phyloP scores from a whole-genome alignment of 2,113 vertebrate genomes.

The Hiodon tergisus region DNA sequence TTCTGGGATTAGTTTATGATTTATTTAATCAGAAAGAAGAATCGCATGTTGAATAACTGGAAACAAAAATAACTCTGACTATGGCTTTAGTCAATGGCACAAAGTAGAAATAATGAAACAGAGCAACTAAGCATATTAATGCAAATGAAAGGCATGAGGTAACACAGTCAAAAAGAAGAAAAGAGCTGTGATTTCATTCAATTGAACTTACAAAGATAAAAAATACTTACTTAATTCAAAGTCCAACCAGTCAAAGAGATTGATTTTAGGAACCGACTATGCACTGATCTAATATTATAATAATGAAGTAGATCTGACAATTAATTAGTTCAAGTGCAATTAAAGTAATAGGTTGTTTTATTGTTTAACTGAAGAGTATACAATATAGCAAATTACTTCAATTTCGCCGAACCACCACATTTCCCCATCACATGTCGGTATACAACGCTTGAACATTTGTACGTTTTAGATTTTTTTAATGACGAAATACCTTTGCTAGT shows the following conservation, averaged over 20 bases:
- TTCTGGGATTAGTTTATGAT: slow-evolving; percentile 2
- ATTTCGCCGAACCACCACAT: no score
- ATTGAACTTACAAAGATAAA: neutral
- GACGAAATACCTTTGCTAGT: no score
- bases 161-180: neutral
- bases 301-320: slow-evolving; percentile 56
- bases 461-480: no score
- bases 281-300: slow-evolving; percentile 73
- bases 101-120: neutral
- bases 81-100: neutral
- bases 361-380: neutral
- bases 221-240: slow-evolving; percentile 58
- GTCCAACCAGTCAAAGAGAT: slow-evolving; percentile 72
- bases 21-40: slow-evolving; percentile 9
- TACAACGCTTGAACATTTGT: no score
- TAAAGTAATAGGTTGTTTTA: neutral
- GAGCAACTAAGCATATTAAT: neutral
- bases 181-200: neutral
- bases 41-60: neutral
- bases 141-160: neutral
- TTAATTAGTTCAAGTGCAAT: neutral
- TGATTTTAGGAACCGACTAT: slow-evolving; percentile 80
- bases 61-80: neutral
- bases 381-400: neutral
- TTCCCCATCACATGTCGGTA: no score